phyloP scores from a whole-genome alignment of 2,113 vertebrate genomes.

The Mirounga angustirostris region DNA sequence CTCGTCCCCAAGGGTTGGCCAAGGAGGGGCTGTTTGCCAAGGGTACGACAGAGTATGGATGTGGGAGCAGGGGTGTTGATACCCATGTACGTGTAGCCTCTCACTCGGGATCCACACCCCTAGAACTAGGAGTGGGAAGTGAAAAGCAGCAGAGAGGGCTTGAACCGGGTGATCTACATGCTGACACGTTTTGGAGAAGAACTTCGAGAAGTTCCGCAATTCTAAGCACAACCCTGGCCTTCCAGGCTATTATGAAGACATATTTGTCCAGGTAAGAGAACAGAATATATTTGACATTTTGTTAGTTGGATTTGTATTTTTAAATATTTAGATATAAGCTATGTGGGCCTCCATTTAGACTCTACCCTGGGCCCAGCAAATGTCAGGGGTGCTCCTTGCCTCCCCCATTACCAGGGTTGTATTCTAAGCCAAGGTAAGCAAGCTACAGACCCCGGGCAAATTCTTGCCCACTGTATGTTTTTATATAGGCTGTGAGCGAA shows the following conservation, averaged over 20 bases:
- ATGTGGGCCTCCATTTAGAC: not conserved
- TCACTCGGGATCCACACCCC: not conserved
- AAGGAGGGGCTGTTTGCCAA: not conserved
- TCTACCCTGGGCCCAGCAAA: not conserved
- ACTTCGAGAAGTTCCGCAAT: not conserved
- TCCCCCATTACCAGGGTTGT: not conserved
- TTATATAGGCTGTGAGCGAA: not conserved
- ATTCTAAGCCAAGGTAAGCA: not conserved
- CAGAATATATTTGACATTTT: not conserved
- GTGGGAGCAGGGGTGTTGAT: not conserved
- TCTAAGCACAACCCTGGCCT: not conserved
- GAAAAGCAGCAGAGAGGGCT: not conserved
- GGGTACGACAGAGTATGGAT: not conserved
- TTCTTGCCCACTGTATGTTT: not conserved
- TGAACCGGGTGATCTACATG: fast-evolving
- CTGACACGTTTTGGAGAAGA: not conserved
- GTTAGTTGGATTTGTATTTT: not conserved
- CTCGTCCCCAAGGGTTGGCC: not conserved
- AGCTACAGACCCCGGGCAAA: not conserved
- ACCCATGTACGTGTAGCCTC: not conserved
- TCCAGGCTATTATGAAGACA: not conserved
- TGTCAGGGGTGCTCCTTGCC: not conserved
- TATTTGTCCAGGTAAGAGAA: not conserved
- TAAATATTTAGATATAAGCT: not conserved
- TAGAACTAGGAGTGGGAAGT: not conserved